Base-by-base conservation (phyloP, 1,140 invertebrate species). In the Arion vulgaris region DNA sequence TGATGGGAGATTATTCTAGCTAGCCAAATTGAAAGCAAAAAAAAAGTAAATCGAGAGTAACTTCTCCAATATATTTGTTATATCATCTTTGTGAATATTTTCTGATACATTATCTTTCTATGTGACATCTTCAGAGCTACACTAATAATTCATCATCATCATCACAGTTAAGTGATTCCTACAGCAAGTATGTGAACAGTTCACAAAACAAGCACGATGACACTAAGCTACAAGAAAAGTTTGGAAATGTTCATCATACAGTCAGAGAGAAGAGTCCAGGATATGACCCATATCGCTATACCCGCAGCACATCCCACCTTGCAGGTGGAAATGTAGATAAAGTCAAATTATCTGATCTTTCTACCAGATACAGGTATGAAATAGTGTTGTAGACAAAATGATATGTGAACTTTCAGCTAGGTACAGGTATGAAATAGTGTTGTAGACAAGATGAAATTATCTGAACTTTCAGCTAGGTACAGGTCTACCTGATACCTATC, bases 121-220 rank as follows among this genome's bases (percentile, higher is more conserved):
- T 28, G n/a, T 32, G 19, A 66, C 28, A 38, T 39, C 84, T 82
- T 15, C 85, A 89, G 87, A 82, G 83, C 66, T 86, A 88, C 86
- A 88, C 85, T 49, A 88, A 90, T 83, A 83, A 74, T 38, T 87
- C 88, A 0, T 90, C 96, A 13, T n/a, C n/a, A n/a, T 87, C 88
- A 0, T 90, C 96, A 13, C 96, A 91, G 84, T 94, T 85, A 91
- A 93, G 90, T 92, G 94, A 91, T 91, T 94, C 91, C 87, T 94
- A 92, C 92, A 93, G 88, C 41, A 91, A 92, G 84, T 93, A 93
- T 83, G 89, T 90, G 36, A 90, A 87, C 72, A 88, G 90, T 82
- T 90, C 90, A 39, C 88, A 86, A 17, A 98, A 97, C 91, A 96
- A 96, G 74, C 96, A 96, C 51, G 97, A 97, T 89, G 96, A 97